A percentile compares a stretch with the other conserved stretches of the same genome.
Conservation (phyloP, 2,113 vertebrate species). For the Nesoenas mayeri region DNA sequence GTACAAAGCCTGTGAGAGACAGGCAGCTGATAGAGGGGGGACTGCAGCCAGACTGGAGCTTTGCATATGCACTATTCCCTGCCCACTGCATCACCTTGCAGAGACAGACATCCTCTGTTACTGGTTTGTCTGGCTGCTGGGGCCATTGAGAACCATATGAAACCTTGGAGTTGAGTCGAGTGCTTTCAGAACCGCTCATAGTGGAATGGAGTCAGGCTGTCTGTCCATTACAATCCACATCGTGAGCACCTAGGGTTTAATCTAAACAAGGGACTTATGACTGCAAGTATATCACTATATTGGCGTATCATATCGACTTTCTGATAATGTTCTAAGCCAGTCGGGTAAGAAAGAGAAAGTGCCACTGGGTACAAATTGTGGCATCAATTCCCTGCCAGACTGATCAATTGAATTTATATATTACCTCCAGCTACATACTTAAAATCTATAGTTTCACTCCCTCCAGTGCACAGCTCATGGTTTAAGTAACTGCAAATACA, state of each 20-base stretch:
- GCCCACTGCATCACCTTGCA: background rate
- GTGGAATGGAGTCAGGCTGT: slow-evolving; percentile 82
- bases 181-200: slow-evolving; percentile 57
- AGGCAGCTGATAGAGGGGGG: slow-evolving; percentile 51
- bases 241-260: slow-evolving; percentile 73
- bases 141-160: slow-evolving; percentile 74
- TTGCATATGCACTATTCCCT: background rate
- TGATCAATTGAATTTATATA: slow-evolving; percentile 86
- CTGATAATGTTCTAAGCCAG: slow-evolving; percentile 83
- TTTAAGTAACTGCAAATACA: slow-evolving; percentile 77
- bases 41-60: slow-evolving; percentile 66
- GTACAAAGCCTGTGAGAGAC: slow-evolving; percentile 45
- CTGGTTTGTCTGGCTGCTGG: slow-evolving; percentile 70
- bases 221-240: slow-evolving; percentile 75
- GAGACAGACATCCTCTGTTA: slow-evolving; percentile 78
- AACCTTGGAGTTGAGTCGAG: slow-evolving; percentile 37
- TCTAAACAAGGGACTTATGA: slow-evolving; percentile 71
- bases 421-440: slow-evolving; percentile 78
- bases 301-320: slow-evolving; percentile 80
- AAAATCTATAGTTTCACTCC: slow-evolving; percentile 79
- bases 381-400: slow-evolving; percentile 83
- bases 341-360: slow-evolving; percentile 79
- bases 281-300: slow-evolving; percentile 76
- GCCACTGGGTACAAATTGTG: slow-evolving; percentile 80
- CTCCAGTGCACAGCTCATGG: slow-evolving; percentile 65